Evolutionary conservation across 2,113 vertebrate genomes (phyloP), one percentile per base, ranked within the genome.

Genomic region (Pterocles orientalis): DNA sequence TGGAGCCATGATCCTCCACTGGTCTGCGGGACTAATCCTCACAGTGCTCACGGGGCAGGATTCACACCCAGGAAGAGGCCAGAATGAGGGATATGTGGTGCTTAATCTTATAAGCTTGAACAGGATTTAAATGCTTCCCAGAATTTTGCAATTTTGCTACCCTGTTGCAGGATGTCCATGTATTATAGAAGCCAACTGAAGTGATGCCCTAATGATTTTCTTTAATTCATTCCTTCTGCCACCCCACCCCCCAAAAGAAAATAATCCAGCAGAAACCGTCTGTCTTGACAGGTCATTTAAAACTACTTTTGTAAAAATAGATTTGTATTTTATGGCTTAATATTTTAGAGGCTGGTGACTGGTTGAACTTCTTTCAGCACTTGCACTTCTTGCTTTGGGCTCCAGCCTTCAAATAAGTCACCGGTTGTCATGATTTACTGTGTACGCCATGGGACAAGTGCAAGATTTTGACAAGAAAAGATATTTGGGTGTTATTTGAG

Each of bases 401-500:
- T 94, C 51, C 79, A 86, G 83, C 76, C 62, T 95, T 92, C 86
- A 93, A 80, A 86, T 79, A 96, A 96, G 88, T 97, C 94, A 93
- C 68, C 0, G 6, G 69, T 86, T 97, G 95, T 94, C 90, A 90
- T 92, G 93, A 96, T 95, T 96, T 97, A 95, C 82, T 71, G 58
- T 43, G 75, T 92, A 60, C 79, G 65, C 64, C 82, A 18, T 26
- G 65, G 91, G 95, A 95, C 93, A 90, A 95, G 90, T 94, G 86
- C 78, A 93, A 87, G 88, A 88, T 94, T 95, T 96, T 97, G 96
- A 96, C 94, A 96, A 95, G 96, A 89, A 95, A 95, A 96, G 90
- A 95, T 95, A 94, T 94, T 89, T 96, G 88, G 90, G 88, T 96
- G 82, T 95, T 96, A 95, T 95, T 87, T 90, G 94, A 95, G 93